A percentile compares a stretch with the other conserved stretches of the same genome.
phyloP scores from a whole-genome alignment of 2,888 invertebrate genomes.

The Gandaritis pyraliata region DNA sequence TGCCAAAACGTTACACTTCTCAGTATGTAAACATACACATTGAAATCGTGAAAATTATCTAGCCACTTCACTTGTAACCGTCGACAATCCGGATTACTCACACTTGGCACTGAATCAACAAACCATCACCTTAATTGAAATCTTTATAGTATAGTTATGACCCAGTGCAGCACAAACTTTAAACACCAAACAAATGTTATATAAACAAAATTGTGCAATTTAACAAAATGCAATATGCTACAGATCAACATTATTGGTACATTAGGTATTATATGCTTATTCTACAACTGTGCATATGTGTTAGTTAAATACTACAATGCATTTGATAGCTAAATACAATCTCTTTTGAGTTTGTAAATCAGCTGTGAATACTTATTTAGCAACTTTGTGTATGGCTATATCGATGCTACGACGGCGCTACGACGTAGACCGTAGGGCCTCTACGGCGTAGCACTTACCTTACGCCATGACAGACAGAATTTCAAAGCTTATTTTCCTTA shows the following conservation, averaged over 20 bases:
- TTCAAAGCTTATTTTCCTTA: background rate
- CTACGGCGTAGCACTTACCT: conserved; percentile 2
- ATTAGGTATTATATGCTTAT: too few relatives aligned
- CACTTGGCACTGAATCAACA: background rate
- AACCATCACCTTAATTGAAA: background rate
- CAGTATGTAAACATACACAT: background rate
- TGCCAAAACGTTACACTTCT: background rate
- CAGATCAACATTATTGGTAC: too few relatives aligned
- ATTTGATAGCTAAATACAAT: too few relatives aligned
- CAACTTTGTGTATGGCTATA: background rate
- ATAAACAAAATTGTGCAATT: too few relatives aligned
- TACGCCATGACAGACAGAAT: too few relatives aligned
- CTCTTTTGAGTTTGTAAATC: too few relatives aligned
- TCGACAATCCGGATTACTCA: background rate
- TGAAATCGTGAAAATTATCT: background rate
- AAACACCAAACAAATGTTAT: too few relatives aligned
- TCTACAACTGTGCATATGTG: too few relatives aligned
- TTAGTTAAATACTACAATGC: too few relatives aligned
- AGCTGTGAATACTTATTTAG: background rate
- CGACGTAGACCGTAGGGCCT: conserved; percentile 3
- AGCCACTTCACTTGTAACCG: background rate
- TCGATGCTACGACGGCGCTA: conserved; percentile 1
- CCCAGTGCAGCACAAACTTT: background rate
- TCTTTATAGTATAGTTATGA: background rate
- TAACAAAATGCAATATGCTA: too few relatives aligned